phyloP scores from a whole-genome alignment of 1,140 invertebrate genomes.

The Calliphora vicina region DNA sequence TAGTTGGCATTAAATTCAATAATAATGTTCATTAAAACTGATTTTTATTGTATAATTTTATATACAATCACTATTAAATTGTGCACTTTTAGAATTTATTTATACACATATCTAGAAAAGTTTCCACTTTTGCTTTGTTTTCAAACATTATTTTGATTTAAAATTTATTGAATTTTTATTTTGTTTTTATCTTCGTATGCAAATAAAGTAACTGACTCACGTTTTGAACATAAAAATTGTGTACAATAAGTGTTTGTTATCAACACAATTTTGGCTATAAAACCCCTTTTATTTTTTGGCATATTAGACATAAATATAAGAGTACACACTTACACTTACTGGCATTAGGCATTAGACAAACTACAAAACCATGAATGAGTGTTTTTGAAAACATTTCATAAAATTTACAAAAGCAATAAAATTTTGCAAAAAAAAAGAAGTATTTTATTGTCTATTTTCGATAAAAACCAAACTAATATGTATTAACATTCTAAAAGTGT shows the following conservation, averaged over 20 bases:
- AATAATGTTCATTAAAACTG: background rate
- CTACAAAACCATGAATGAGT: background rate
- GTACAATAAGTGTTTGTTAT: background rate
- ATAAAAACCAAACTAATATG: conserved; percentile 6
- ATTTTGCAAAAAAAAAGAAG: background rate
- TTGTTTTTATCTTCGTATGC: background rate
- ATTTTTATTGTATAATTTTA: background rate
- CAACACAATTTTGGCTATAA: background rate
- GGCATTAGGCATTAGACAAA: background rate
- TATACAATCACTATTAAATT: too few species aligned
- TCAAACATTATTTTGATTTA: background rate
- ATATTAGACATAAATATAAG: background rate
- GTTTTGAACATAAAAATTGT: background rate
- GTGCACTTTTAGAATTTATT: background rate
- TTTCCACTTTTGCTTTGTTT: background rate
- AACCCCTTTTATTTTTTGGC: background rate
- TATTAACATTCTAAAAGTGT: background rate
- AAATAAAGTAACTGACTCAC: conserved; percentile 9
- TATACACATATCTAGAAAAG: background rate
- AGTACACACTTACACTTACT: background rate
- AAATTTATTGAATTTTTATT: conserved; percentile 8
- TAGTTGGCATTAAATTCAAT: too few species aligned
- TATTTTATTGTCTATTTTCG: background rate
- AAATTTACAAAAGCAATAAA: background rate
- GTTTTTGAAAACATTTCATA: background rate